These are phyloP conservation scores for Trichopria drosophilae DNA, from an alignment of 2,888 invertebrate species.

Conservation along the genomic window DNA sequence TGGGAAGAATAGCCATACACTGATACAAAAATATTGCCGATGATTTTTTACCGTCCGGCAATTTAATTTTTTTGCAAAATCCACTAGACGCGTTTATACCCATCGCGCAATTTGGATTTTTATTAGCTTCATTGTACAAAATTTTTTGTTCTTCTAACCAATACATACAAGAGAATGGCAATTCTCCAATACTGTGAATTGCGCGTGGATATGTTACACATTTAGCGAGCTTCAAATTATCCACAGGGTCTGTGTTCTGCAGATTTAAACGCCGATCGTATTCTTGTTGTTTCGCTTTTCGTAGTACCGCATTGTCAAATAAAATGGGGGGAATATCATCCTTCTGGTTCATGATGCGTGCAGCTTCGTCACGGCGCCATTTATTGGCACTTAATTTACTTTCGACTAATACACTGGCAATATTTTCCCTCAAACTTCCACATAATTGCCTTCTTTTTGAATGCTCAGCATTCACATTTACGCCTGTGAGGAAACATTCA, in stretches of 20 bases:
- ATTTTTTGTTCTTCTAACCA: conserved; percentile 25
- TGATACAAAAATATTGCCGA: conserved; percentile 35
- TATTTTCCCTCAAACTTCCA: conserved; percentile 11
- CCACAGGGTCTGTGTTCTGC: not conserved
- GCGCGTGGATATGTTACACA: not conserved
- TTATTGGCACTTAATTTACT: conserved; percentile 13
- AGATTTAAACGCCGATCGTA: conserved; percentile 21
- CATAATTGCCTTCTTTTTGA: conserved; percentile 10
- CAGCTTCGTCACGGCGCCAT: conserved; percentile 26
- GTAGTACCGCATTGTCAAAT: conserved; percentile 11
- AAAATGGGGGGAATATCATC: conserved; percentile 20
- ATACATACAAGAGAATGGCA: conserved; percentile 24
- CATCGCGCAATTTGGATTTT: too few relatives aligned
- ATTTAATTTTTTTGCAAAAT: too few relatives aligned
- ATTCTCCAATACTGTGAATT: conserved; percentile 17
- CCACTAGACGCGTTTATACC: too few relatives aligned
- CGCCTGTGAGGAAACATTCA: conserved; percentile 6
- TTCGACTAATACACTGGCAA: conserved; percentile 23
- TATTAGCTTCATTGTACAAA: too few relatives aligned
- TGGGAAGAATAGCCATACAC: conserved; percentile 20
- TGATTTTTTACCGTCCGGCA: conserved; percentile 12
- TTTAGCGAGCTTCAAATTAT: conserved; percentile 24
- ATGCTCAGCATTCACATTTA: conserved; percentile 9
- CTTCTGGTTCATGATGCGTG: conserved; percentile 15
- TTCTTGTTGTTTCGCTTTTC: conserved; percentile 32